Evolutionary conservation across 2,888 invertebrate species (phyloP).

Genomic region (Nephrotoma guestfalica): DNA sequence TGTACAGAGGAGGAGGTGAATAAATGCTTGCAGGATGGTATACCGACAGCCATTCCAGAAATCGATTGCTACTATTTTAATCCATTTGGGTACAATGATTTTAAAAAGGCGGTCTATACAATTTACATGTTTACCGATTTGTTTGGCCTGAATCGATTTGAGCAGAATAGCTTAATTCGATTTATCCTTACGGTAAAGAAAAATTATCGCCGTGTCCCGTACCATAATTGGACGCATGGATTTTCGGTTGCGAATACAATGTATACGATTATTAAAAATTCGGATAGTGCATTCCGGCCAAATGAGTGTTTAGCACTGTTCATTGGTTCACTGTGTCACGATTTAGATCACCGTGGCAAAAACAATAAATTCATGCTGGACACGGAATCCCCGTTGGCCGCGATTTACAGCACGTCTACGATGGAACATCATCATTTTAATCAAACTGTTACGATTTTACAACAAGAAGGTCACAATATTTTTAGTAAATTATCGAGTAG

Average conservation of each 20-base stretch:
- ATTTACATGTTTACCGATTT: conserved; percentile 64
- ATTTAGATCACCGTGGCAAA: conserved; percentile 73
- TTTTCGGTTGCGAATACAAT: conserved; percentile 77
- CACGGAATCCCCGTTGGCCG: conserved; percentile 65
- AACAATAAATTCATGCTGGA: conserved; percentile 78
- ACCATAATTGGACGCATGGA: conserved; percentile 81
- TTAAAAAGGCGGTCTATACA: conserved; percentile 55
- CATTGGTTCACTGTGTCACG: conserved; percentile 71
- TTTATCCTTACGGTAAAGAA: conserved; percentile 72
- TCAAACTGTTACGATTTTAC: conserved; percentile 71
- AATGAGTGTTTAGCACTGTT: conserved; percentile 61
- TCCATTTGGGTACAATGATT: conserved; percentile 51
- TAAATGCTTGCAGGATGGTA: conserved; percentile 17
- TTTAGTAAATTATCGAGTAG: conserved; percentile 53
- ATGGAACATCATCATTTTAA: conserved; percentile 84
- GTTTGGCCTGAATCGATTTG: conserved; percentile 51
- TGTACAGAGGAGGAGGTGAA: conserved; percentile 57
- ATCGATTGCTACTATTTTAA: conserved; percentile 52
- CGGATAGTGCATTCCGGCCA: conserved; percentile 37
- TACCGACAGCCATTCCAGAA: conserved; percentile 20
- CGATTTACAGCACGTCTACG: conserved; percentile 73
- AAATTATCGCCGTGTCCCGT: conserved; percentile 70
- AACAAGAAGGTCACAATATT: conserved; percentile 76
- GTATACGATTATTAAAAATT: conserved; percentile 55
- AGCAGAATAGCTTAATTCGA: conserved; percentile 47